phyloP scores from a whole-genome alignment of 2,888 invertebrate genomes.

The Lasioglossum morio region DNA sequence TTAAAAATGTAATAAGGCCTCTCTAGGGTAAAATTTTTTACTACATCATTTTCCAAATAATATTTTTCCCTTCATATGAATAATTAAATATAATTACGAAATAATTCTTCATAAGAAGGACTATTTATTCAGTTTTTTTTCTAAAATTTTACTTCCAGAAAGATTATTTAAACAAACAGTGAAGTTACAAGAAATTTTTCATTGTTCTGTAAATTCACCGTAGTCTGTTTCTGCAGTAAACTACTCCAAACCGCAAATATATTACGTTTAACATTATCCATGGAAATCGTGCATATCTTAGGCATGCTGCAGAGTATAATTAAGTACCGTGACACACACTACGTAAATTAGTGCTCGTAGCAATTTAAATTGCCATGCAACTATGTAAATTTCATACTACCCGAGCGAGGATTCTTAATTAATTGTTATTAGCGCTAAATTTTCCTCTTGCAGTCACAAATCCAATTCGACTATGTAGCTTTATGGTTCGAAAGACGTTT shows the following conservation, averaged over 20 bases:
- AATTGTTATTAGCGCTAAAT: constrained; percentile 9
- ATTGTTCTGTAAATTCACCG: not conserved
- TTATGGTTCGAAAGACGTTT: constrained; percentile 3
- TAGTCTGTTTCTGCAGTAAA: not conserved
- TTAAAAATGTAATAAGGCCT: not conserved
- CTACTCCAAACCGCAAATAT: not conserved
- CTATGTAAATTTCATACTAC: constrained; percentile 37
- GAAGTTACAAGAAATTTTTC: not conserved
- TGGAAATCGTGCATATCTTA: constrained; percentile 35
- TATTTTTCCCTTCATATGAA: not conserved
- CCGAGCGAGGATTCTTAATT: constrained; percentile 1
- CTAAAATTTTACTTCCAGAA: not conserved
- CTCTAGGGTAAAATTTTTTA: too few species aligned
- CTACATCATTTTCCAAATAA: not conserved
- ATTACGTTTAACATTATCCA: constrained; percentile 23
- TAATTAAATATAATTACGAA: not conserved
- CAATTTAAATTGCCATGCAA: constrained; percentile 34
- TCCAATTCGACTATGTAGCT: not conserved
- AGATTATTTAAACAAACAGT: not conserved
- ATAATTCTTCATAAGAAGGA: not conserved
- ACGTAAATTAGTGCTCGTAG: constrained; percentile 30
- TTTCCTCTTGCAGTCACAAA: not conserved
- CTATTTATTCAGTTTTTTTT: not conserved
- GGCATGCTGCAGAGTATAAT: constrained; percentile 19
- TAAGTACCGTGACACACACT: constrained; percentile 39